These are phyloP conservation scores for Autographa gamma DNA, from an alignment of 2,888 invertebrate species.

Conservation along the genomic window DNA sequence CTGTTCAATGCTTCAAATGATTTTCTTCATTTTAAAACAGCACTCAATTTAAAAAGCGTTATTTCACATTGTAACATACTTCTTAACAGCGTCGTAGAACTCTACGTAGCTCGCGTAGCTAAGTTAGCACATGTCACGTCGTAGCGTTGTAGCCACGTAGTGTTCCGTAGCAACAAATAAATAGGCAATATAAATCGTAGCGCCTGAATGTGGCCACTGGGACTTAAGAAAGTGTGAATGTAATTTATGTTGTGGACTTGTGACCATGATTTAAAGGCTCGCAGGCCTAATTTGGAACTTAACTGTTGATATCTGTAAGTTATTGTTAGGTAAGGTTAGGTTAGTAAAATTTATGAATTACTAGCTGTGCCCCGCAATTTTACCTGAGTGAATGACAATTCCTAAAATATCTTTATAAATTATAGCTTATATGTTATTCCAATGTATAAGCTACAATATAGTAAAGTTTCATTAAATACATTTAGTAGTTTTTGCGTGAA, in stretches of 20 bases:
- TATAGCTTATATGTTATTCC: too few relatives aligned
- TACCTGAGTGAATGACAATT: too few relatives aligned
- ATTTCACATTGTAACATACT: neutral
- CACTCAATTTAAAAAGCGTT: neutral
- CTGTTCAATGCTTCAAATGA: neutral
- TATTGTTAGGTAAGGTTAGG: neutral
- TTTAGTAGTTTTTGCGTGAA: too few relatives aligned
- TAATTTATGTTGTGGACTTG: constrained; percentile 27
- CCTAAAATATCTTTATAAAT: too few relatives aligned
- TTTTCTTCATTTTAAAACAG: neutral
- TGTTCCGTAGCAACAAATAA: constrained; percentile 37
- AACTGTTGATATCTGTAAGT: constrained; percentile 3
- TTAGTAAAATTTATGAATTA: too few relatives aligned
- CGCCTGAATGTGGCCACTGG: constrained; percentile 30
- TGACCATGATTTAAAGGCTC: constrained; percentile 28
- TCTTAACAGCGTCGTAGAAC: constrained; percentile 20
- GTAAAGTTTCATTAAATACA: too few relatives aligned
- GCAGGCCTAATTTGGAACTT: constrained; percentile 12
- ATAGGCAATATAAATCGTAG: constrained; percentile 43
- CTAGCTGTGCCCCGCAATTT: too few relatives aligned
- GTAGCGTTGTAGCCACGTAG: constrained; percentile 30
- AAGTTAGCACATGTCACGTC: constrained; percentile 17
- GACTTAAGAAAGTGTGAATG: constrained; percentile 23
- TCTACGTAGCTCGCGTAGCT: constrained; percentile 39
- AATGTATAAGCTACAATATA: too few relatives aligned